Evolutionary conservation across 2,113 vertebrate genomes (phyloP), one percentile per base, ranked within the genome.

Genomic region (Crotalus viridis): DNA sequence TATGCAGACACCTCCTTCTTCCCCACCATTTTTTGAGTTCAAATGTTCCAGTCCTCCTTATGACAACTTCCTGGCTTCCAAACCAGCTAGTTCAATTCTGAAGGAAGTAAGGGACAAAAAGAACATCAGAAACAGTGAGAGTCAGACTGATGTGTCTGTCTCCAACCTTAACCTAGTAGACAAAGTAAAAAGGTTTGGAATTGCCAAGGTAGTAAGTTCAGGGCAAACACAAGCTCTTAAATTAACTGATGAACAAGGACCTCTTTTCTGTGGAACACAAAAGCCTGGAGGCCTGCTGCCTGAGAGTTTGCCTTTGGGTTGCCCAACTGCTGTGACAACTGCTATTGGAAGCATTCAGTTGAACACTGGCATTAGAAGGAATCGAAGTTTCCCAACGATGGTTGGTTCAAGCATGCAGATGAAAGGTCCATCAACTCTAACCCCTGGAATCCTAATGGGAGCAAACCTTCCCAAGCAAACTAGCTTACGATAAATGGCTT

Each of bases 401-500:
- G 99, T 99, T 93, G 99, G 99, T 43, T 99, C 99, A 94, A 99
- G 99, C 95, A 99, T 99, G 99, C 98, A 98, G 59, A 99, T 99
- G 99, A 99, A 99, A 94, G 99, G 98, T 90, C 98, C 99, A 0
- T 98, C 98, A 0, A 97, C 98, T 24, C 97, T 98, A 93, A 97
- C 97, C 88, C 97, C 98, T 2, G 98, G 98, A 90, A 98, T 99
- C 93, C 97, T 99, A 64, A 98, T 98, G 96, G 98, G 98, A 96
- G 97, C 97, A 96, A 98, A 97, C 95, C 96, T 96, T 93, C 97
- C 97, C 39, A 98, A 98, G 97, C 98, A 98, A 95, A 97, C 97
- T 10, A 97, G 97, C 96, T 96, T 98, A 93, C 98, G 98, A 88
- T 97, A 96, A 98, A 95, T 92, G 93, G 92, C 95, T 95, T 64